Base-by-base conservation (phyloP, 1,140 invertebrate species). In the Holcopasites calliopsidis region DNA sequence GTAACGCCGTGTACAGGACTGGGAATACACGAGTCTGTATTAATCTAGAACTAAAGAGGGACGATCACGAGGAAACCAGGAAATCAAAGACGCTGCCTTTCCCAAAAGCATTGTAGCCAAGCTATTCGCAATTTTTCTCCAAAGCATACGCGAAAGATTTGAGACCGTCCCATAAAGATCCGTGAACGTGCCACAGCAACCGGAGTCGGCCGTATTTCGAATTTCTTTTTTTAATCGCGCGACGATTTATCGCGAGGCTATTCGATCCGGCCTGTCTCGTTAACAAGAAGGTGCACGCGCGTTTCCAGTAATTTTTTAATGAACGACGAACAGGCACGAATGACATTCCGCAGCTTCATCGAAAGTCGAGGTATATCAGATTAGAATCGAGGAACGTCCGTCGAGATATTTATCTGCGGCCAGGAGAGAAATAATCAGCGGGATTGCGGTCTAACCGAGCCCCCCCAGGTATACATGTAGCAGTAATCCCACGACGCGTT, bases 351-450 rank as follows among this genome's bases (percentile, higher is more conserved):
- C 28, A 47, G 75, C 18, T 38, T 79, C 82, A 86, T 87, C 84
- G 85, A 88, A 88, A 88, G 54, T 79, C 72, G 21, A 58, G 64
- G 83, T 23, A 31, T 47, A 88, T 88, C 84, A 91, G 90, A 91
- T 91, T 90, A 91, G 87, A 86, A 91, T 91, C 90, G 76, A 82
- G 84, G 83, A 80, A 88, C 81, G 79, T 79, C 44, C 76, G 23
- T 83, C 77, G 28, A n/a, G 62, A 57, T 91, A 91, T 91, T 91
- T 90, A 90, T 89, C 83, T 86, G 82, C 85, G 82, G 85, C 75
- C 82, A 62, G 31, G 78, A 72, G 65, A 88, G 83, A 88, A 90
- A 90, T 89, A 90, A 90, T 90, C 88, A 91, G 86, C 87, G 74
- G 83, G 78, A 87, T 85, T 84, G 78, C 72, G 83, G 75, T 71